Evolutionary conservation across 2,113 vertebrate genomes (phyloP), one percentile per base, ranked within the genome.

Genomic region (Himantopus leucocephalus): DNA sequence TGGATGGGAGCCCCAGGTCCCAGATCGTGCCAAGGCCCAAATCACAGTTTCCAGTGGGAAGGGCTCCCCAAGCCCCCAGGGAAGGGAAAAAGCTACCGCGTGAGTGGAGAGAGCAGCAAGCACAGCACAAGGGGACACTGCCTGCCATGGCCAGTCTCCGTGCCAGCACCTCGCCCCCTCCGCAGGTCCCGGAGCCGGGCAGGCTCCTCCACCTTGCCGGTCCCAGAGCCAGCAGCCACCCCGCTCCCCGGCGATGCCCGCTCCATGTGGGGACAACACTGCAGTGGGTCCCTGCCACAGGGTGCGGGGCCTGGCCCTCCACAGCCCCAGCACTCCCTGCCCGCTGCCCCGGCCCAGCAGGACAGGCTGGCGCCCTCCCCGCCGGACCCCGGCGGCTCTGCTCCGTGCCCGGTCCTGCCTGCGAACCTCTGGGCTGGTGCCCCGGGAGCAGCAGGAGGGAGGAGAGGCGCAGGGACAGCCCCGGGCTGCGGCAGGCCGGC

Each of bases 111-210:
- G 30, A 70, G 52, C 23, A 26, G 59, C 58, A 24, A 39, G 47
- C 43, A 8, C 13, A 15, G 84, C 53, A 68, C 76, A 73, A 16
- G 12, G 35, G 73, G 48, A 56, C 50, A 3, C 47, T 59, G 23
- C 21, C 34, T 27, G 50, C 75, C 56, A 3, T 0, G 13, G 34
- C 23, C 15, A 3, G 21, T 0, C 37, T 7, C 35, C 1, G 3
- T 11, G 59, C 53, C 81, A 17, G 22, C 5, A 22, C 29, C 48
- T 8, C 20, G 2, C 7, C 21, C 34, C 23, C 22, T 4, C 32
- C 7, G 0, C 59, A 4, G 29, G 10, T 18, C 52, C 22, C 47
- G 2, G 9, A 20, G n/a, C 43, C 3, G 1, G 29, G 24, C 60
- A 19, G 7, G 3, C 37, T n/a, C 43, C 52, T 21, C 62, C 5